A percentile compares a stretch with the other conserved stretches of the same genome.
Evolutionary conservation across 35 echinoderm and acorn worm genomes (phyloP).

Genomic region (Heliocidaris erythrogramma): DNA sequence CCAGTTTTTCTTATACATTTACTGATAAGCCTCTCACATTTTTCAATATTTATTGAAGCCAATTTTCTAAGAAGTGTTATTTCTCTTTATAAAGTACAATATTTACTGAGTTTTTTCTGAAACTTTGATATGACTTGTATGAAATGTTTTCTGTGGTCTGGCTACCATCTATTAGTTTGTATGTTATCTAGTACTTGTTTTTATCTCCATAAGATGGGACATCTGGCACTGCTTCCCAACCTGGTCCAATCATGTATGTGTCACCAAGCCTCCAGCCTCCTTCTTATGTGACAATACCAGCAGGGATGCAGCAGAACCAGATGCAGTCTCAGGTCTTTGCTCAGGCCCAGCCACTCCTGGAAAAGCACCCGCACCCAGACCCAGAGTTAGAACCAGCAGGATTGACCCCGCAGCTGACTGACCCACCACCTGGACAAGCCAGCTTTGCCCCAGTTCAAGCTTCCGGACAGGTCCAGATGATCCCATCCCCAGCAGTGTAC

Average conservation of each 20-base stretch:
- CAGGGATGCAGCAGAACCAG: background rate
- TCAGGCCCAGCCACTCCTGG: background rate
- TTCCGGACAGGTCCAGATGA: background rate
- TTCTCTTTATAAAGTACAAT: too few relatives aligned
- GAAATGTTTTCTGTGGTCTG: too few relatives aligned
- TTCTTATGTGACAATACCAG: background rate
- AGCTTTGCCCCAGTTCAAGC: background rate
- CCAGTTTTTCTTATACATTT: too few relatives aligned
- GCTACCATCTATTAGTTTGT: too few relatives aligned
- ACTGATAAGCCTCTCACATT: too few relatives aligned
- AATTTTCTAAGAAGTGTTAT: too few relatives aligned
- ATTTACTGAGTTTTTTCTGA: too few relatives aligned
- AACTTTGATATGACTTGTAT: too few relatives aligned
- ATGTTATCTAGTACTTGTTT: too few relatives aligned
- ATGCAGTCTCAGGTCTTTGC: background rate
- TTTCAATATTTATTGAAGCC: too few relatives aligned
- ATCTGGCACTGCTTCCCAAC: background rate
- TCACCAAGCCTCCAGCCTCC: background rate
- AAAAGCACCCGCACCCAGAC: background rate
- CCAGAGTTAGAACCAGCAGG: background rate
- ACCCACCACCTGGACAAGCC: background rate
- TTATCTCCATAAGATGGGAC: background rate
- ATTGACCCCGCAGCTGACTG: background rate
- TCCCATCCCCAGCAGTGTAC: background rate
- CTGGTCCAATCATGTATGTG: background rate